Base-by-base conservation (phyloP, 2,113 vertebrate genomes). In the Sturnus vulgaris region DNA sequence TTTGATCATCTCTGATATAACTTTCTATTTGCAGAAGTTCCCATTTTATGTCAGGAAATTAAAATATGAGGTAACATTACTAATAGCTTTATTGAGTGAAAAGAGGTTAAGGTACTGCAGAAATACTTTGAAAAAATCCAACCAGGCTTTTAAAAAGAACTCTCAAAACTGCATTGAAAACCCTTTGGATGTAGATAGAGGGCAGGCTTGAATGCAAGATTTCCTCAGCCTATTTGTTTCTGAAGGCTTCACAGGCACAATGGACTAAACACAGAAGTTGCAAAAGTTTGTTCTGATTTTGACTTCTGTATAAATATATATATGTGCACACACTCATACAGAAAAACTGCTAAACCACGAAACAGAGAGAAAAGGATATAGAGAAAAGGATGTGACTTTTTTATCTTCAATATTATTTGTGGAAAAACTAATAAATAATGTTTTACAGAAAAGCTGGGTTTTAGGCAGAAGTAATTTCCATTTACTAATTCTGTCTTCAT, bases 401-500 rank as follows among this genome's bases (percentile, higher is more conserved):
- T 89, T 66, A 47, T 81, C 20, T 81, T 86, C 15, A 49, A 7
- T n/a, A 35, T 39, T 75, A 63, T 81, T 94, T 90, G 63, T 85
- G 49, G 37, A 68, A 90, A 94, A 93, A 30, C 7, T 73, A 64
- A 90, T 46, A 69, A 91, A 86, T 42, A 81, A 46, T 42, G 9
- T 87, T 90, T 90, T 83, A 59, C n/a, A 65, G 81, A 69, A 95
- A 95, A 87, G 4, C 21, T 83, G 27, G 25, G 24, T 2, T 72
- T 95, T 84, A 90, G 64, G 28, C 27, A 96, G 72, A 90, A 95
- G 60, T 71, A 81, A 76, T 89, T 77, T 90, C 95, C 28, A 72
- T 88, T 82, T 87, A 80, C n/a, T 80, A 95, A 59, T 84, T 90
- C 56, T 78, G 28, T 42, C 46, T 84, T 66, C 83, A 12, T 83